These are phyloP conservation scores for Drosophila punjabiensis DNA, from an alignment of 1,140 invertebrate species.

Conservation along the genomic window DNA sequence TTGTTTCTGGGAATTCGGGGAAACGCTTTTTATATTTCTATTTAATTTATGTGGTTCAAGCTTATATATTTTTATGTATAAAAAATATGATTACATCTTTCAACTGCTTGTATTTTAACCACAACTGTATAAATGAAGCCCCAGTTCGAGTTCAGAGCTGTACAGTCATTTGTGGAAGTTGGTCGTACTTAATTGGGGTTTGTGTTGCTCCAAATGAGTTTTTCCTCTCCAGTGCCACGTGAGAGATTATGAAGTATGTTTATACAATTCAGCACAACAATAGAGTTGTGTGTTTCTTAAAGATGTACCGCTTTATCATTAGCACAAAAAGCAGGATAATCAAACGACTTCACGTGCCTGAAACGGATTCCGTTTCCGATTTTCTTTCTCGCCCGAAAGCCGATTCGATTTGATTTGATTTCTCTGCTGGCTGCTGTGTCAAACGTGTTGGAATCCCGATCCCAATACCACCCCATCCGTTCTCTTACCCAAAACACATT, in stretches of 20 bases:
- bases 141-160: conserved; percentile 6
- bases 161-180: conserved; percentile 38
- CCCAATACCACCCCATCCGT: background rate
- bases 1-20: background rate
- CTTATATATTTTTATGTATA: background rate
- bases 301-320: conserved; percentile 38
- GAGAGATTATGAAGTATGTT: conserved; percentile 44
- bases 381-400: conserved; percentile 28
- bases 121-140: background rate
- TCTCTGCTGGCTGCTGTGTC: conserved; percentile 43
- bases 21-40: background rate
- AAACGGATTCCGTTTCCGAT: conserved; percentile 69
- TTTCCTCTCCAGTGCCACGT: conserved; percentile 38
- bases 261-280: conserved; percentile 20
- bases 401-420: conserved; percentile 74
- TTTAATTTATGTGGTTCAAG: background rate
- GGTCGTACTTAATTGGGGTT: conserved; percentile 46
- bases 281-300: conserved; percentile 9
- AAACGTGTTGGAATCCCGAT: conserved; percentile 40
- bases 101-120: background rate
- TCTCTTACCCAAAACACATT: conserved; percentile 14
- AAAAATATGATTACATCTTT: background rate
- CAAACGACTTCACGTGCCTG: conserved; percentile 71
- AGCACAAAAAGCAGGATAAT: conserved; percentile 64
- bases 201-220: conserved; percentile 51